Conservation (phyloP, 2,113 vertebrate genomes). For the Hydrochoerus hydrochaeris region DNA sequence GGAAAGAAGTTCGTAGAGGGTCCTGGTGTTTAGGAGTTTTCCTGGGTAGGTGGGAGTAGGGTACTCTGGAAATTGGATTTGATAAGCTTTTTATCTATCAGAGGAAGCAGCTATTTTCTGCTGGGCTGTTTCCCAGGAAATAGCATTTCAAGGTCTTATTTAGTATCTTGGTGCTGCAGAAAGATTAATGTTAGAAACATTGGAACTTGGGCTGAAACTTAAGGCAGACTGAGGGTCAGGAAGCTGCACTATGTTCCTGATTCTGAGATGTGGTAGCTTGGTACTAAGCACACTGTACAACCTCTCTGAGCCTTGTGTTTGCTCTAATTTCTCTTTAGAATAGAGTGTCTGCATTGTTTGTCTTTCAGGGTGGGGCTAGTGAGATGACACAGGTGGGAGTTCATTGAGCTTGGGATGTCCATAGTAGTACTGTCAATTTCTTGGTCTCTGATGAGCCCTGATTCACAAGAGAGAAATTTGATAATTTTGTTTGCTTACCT, state of each 20-base stretch:
- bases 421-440: not conserved
- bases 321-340: not conserved
- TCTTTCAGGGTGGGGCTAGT: not conserved
- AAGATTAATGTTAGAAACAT: slow-evolving; percentile 33
- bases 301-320: not conserved
- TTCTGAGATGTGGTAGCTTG: not conserved
- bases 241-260: not conserved
- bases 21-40: slow-evolving; percentile 48
- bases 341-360: not conserved
- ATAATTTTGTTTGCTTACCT: slow-evolving; percentile 41
- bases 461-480: slow-evolving; percentile 14
- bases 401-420: not conserved
- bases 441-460: not conserved
- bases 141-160: not conserved
- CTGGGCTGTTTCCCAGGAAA: slow-evolving; percentile 36
- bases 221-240: not conserved
- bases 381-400: not conserved
- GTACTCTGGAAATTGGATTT: slow-evolving; percentile 31
- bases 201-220: not conserved
- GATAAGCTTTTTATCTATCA: slow-evolving; percentile 5
- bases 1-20: not conserved
- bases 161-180: not conserved
- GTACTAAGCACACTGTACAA: not conserved
- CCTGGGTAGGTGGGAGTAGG: not conserved
- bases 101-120: slow-evolving; percentile 28